Evolutionary conservation across 2,888 invertebrate species (phyloP), one percentile per base, ranked within the genome.

Genomic region (Sicus ferrugineus): DNA sequence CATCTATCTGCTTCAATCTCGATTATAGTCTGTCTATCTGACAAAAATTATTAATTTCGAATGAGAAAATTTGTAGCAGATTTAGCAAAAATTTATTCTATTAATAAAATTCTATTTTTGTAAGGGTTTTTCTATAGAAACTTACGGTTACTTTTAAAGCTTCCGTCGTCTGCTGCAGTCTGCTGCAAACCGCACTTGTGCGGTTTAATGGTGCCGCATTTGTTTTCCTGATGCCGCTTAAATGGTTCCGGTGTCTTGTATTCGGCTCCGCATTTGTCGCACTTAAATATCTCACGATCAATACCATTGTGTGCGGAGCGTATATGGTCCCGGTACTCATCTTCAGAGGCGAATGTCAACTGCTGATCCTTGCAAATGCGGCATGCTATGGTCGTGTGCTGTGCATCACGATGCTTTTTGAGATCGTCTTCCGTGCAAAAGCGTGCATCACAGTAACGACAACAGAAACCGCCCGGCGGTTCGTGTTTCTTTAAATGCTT

Each of bases 261-360:
- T 66, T 85, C 84, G 70, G 83, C 82, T 2, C 86, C 86, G 75
- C 87, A 87, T 71, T 84, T 84, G 56, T 83, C 84, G 72, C 86
- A 86, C 58, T 85, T 83, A 58, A 79, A 81, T 67, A 80, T 77
- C 74, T 82, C 83, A 70, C 84, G 78, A 73, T 85, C 79, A 67
- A 83, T 76, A 30, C 85, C 84, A 21, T 82, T 75, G 73, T 87
- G 87, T 26, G 75, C 75, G n/a, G 77, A 76, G 48, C 82, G 78
- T 59, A 86, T 84, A 70, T 87, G 87, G 0, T 77, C 76, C 6
- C 81, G 78, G 68, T 83, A 83, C 31, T 82, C 83, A n/a, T 80
- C 76, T 38, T 82, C 81, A 26, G 79, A 81, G 42, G 77, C 73
- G 71, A 84, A 86, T 1, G 75, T 77, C 1, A 70, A 70, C 21